phyloP scores from a whole-genome alignment of 2,797 vertebrate genomes.

The Rhabdomys pumilio region DNA sequence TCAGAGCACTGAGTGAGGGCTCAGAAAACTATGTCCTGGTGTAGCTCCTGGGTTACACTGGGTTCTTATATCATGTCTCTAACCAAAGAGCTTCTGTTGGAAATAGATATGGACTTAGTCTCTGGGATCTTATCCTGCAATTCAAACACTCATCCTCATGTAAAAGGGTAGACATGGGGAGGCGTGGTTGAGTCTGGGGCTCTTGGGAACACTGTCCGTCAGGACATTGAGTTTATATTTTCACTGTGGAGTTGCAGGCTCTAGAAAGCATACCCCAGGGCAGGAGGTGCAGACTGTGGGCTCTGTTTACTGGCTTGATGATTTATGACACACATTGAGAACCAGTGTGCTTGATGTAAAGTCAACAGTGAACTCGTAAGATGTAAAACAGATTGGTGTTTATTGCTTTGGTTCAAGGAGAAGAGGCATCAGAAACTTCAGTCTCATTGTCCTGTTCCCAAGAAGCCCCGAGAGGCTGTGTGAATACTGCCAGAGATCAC shows the following conservation, averaged over 20 bases:
- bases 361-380: not conserved
- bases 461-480: not conserved
- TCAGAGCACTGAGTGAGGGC: not conserved
- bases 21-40: not conserved
- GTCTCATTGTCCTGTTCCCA: not conserved
- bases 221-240: not conserved
- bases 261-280: not conserved
- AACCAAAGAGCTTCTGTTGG: conserved; percentile 15
- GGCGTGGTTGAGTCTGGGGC: not conserved
- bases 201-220: not conserved
- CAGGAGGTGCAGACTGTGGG: not conserved
- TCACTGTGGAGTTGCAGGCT: not conserved
- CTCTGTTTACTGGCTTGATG: conserved; percentile 19
- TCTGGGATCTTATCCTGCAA: not conserved
- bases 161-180: not conserved
- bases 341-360: conserved; percentile 26
- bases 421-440: not conserved
- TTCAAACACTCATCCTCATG: not conserved
- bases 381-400: conserved; percentile 32
- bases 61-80: not conserved
- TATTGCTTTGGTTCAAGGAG: conserved; percentile 10
- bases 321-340: conserved; percentile 37
- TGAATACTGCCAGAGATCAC: not conserved
- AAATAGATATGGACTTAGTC: not conserved
- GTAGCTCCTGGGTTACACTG: not conserved